phyloP scores from a whole-genome alignment of 2,113 vertebrate genomes.

The Rhinolophus sinicus region DNA sequence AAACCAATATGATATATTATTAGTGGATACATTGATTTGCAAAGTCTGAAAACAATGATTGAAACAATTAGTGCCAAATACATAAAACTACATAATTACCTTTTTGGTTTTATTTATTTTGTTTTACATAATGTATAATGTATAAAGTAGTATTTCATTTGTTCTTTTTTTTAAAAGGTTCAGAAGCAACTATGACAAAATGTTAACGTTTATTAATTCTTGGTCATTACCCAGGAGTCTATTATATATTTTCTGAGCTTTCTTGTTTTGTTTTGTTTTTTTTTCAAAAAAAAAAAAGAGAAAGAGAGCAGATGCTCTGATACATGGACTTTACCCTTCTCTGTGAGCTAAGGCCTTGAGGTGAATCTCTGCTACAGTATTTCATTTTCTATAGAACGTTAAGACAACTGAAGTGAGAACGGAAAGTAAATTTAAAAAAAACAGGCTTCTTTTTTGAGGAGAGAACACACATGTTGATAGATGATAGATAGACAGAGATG shows the following conservation, averaged over 20 bases:
- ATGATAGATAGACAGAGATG: not conserved
- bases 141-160: not conserved
- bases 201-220: not conserved
- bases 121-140: not conserved
- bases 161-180: not conserved
- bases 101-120: not conserved
- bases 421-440: not conserved
- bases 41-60: not conserved
- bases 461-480: not conserved
- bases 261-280: not conserved
- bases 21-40: not conserved
- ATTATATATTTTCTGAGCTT: not conserved
- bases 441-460: not conserved
- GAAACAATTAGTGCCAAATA: not conserved
- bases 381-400: not conserved
- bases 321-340: not conserved
- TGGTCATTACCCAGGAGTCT: not conserved
- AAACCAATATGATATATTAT: not conserved
- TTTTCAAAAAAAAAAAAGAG: not conserved
- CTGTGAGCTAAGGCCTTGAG: not conserved
- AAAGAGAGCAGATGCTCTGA: not conserved
- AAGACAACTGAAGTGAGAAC: not conserved
- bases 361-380: not conserved
- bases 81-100: not conserved
- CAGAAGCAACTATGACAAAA: not conserved